Conservation (phyloP, 53 echinoderm and acorn worm species). For the Pentamera pediparva region DNA sequence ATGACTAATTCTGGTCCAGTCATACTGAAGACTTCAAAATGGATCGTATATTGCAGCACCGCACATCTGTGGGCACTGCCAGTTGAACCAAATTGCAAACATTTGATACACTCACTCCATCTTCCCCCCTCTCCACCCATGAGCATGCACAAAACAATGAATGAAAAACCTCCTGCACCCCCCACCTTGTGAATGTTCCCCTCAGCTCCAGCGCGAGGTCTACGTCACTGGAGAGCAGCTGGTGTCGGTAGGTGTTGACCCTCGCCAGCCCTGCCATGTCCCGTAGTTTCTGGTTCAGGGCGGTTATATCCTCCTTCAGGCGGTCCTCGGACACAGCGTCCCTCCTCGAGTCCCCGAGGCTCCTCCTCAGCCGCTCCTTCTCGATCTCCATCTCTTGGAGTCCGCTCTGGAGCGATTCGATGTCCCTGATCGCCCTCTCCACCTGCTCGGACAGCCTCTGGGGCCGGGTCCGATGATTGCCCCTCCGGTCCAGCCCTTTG, state of each 20-base stretch:
- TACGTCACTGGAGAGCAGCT: constrained; percentile 52
- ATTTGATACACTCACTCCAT: no score
- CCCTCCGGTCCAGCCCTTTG: constrained; percentile 27
- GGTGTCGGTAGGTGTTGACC: constrained; percentile 48
- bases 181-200: constrained; percentile 52
- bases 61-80: no score
- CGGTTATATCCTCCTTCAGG: constrained; percentile 41
- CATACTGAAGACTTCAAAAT: not conserved
- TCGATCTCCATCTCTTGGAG: constrained; percentile 32
- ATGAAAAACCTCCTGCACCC: no score
- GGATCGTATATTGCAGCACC: not conserved
- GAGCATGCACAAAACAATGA: not conserved
- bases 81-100: no score
- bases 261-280: constrained; percentile 51
- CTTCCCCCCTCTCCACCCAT: no score
- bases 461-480: constrained; percentile 37
- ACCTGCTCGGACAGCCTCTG: constrained; percentile 40
- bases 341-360: constrained; percentile 9
- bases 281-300: constrained; percentile 36
- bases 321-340: constrained; percentile 9
- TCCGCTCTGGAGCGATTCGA: constrained; percentile 50
- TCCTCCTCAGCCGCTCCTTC: constrained; percentile 38
- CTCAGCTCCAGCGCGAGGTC: constrained; percentile 58
- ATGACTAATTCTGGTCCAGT: no score
- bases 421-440: constrained; percentile 45